Conservation (phyloP, 2,888 invertebrate genomes). For the Neoaliturus tenellus region DNA sequence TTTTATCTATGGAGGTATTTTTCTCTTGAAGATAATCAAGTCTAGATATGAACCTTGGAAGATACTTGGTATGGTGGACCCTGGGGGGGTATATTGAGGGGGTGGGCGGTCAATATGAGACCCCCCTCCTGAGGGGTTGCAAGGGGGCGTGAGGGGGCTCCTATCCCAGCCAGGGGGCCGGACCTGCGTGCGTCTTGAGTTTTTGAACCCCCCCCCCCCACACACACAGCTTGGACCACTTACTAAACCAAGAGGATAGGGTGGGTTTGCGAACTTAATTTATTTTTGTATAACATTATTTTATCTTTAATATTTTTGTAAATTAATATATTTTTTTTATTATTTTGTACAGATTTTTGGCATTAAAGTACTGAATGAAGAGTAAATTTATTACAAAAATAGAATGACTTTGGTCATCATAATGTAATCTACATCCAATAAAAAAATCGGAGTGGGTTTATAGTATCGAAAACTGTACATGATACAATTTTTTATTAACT, state of each 20-base stretch:
- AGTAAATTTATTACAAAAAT: too few relatives aligned
- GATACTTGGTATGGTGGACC: constrained; percentile 14
- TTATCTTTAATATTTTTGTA: too few relatives aligned
- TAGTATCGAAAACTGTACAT: too few relatives aligned
- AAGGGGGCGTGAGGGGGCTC: constrained; percentile 7
- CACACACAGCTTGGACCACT: neutral
- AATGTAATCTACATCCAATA: too few relatives aligned
- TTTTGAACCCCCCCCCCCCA: neutral
- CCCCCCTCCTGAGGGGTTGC: neutral
- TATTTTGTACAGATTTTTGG: too few relatives aligned
- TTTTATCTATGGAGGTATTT: constrained; percentile 9
- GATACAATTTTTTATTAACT: too few relatives aligned
- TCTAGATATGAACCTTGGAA: constrained; percentile 22
- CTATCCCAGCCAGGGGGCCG: constrained; percentile 33
- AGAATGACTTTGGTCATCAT: too few relatives aligned
- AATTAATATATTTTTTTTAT: too few relatives aligned
- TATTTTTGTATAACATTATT: too few relatives aligned
- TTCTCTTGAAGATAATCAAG: constrained; percentile 26
- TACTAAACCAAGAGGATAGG: neutral
- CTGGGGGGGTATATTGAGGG: neutral
- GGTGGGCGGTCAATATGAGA: constrained; percentile 14
- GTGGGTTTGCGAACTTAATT: too few relatives aligned
- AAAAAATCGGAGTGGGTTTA: too few relatives aligned
- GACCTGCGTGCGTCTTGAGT: constrained; percentile 3
- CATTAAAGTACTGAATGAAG: too few relatives aligned